Evolutionary conservation across 2,113 vertebrate species (phyloP).

Genomic region (Equus quagga): DNA sequence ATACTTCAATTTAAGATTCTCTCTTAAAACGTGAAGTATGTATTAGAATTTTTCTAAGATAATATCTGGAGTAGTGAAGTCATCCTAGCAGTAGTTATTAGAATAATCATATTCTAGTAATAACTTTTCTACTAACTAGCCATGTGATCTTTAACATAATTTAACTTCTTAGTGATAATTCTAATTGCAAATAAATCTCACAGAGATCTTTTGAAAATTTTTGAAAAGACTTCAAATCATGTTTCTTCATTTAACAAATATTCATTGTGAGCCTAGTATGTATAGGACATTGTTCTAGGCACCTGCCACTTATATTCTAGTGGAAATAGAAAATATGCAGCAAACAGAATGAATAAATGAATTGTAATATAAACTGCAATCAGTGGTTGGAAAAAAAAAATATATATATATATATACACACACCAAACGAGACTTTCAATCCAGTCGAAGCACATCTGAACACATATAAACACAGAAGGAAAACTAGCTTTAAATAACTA

Average conservation of each 20-base stretch:
- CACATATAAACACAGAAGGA: neutral
- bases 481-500: slow-evolving; percentile 21
- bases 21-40: neutral
- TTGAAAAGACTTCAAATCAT: neutral
- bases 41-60: neutral
- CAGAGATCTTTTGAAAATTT: neutral
- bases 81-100: neutral
- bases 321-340: neutral
- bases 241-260: slow-evolving; percentile 33
- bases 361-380: neutral
- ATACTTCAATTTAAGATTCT: neutral
- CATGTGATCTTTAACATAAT: neutral
- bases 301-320: neutral
- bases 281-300: neutral
- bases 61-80: neutral
- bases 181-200: neutral
- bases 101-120: neutral
- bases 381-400: neutral
- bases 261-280: neutral
- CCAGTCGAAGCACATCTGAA: neutral
- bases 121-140: neutral
- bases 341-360: neutral
- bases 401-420: neutral
- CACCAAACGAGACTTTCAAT: neutral
- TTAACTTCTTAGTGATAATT: neutral